Evolutionary conservation across 2,113 vertebrate species (phyloP), one percentile per base, ranked within the genome.

Genomic region (Progne subis): DNA sequence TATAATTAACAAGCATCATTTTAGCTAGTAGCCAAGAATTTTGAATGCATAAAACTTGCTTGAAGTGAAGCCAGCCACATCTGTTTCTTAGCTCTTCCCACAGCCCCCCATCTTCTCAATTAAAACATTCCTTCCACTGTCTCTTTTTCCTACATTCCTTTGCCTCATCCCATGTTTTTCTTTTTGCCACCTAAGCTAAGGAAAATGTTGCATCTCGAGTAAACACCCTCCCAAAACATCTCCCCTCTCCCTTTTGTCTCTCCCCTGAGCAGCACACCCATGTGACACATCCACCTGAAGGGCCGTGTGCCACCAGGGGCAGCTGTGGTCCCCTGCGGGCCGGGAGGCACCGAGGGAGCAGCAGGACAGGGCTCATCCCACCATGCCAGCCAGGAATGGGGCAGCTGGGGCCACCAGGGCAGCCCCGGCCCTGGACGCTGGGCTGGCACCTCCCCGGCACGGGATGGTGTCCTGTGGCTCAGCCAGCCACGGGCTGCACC

Each of bases 91-190:
- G 82, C 60, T 96, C 90, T 88, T 50, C 39, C n/a, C 53, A 15
- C 52, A 90, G 47, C 26, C 32, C 39, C 34, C 32, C 68, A 94
- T 64, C 84, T 83, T 57, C 77, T 57, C 91, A 95, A 95, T 93
- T 96, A 95, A 88, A 90, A 47, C 90, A 96, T 95, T 95, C 92
- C 88, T 94, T 95, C 92, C 88, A 90, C 88, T 90, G 88, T 63
- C 85, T 92, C 81, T 86, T 94, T 94, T 82, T 61, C 64, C 71
- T 83, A 56, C 2, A 5, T 70, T 91, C 59, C 70, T 93, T 88
- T 86, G 82, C 60, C 76, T 95, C 71, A 71, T 75, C 64, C 37
- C 6, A 6, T 43, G 76, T 92, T 63, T 82, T n/a, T 59, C 59
- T 72, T 93, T 94, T 74, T 88, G 79, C 71, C 68, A 88, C 25